phyloP scores from a whole-genome alignment of 2,797 vertebrate species.

The Podarcis lilfordi region DNA sequence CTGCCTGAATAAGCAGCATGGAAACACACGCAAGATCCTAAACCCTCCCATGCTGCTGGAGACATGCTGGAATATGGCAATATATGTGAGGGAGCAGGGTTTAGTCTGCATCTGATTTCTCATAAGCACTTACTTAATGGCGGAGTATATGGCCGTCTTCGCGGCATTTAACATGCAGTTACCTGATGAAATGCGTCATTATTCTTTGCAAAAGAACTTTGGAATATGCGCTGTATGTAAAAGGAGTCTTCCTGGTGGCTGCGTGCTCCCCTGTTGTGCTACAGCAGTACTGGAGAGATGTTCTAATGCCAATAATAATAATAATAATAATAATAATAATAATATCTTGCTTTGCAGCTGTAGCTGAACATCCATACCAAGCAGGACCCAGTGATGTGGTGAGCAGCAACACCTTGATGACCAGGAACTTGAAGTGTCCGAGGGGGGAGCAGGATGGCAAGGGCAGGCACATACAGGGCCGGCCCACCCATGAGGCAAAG shows the following conservation, averaged over 20 bases:
- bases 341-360: background rate
- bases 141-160: background rate
- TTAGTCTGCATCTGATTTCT: background rate
- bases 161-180: background rate
- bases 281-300: background rate
- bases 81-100: background rate
- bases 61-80: background rate
- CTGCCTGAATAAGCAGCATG: background rate
- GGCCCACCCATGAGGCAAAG: too few species aligned
- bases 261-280: background rate
- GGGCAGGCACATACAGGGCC: too few species aligned
- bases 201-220: background rate
- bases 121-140: background rate
- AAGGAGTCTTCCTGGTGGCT: background rate
- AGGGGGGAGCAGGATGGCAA: too few species aligned
- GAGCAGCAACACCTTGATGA: too few species aligned
- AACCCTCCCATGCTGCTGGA: background rate
- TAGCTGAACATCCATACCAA: too few species aligned
- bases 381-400: too few species aligned
- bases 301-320: background rate
- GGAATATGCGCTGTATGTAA: background rate
- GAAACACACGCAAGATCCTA: background rate
- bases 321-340: background rate
- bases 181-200: background rate
- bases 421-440: too few species aligned